Conservation (phyloP, 2,797 vertebrate species). For the Gadopsis bispinosus region DNA sequence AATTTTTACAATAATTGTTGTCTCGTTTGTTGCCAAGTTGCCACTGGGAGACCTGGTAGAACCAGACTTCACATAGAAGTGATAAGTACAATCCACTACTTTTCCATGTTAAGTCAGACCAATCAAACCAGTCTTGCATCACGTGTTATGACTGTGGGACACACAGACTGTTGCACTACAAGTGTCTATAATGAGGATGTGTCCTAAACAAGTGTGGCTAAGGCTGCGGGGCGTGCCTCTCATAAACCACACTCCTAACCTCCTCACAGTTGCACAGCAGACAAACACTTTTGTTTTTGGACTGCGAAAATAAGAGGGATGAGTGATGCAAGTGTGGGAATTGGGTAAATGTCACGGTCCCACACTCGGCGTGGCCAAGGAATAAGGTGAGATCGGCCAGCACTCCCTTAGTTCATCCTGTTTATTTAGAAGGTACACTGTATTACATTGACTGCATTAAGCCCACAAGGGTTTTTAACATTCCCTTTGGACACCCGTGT, state of each 20-base stretch:
- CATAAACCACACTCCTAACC: conserved; percentile 70
- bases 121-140: conserved; percentile 74
- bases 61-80: not conserved
- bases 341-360: conserved; percentile 84
- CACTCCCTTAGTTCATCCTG: conserved; percentile 69
- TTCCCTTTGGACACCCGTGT: conserved; percentile 37
- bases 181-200: conserved; percentile 51
- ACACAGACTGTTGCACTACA: conserved; percentile 40
- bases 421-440: conserved; percentile 63
- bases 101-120: conserved; percentile 52
- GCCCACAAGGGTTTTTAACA: conserved; percentile 68
- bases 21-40: not conserved
- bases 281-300: conserved; percentile 84
- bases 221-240: conserved; percentile 74
- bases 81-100: conserved; percentile 24
- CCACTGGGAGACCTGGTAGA: not conserved
- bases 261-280: conserved; percentile 73
- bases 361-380: conserved; percentile 79
- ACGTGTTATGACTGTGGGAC: conserved; percentile 73
- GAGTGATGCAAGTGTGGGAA: conserved; percentile 85
- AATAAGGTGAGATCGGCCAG: conserved; percentile 54
- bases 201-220: conserved; percentile 49
- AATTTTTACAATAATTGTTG: too few relatives aligned
- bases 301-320: conserved; percentile 79
- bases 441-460: conserved; percentile 34